These are phyloP conservation scores for Cynaeus angustus DNA, from an alignment of 2,888 invertebrate species.

Conservation along the genomic window DNA sequence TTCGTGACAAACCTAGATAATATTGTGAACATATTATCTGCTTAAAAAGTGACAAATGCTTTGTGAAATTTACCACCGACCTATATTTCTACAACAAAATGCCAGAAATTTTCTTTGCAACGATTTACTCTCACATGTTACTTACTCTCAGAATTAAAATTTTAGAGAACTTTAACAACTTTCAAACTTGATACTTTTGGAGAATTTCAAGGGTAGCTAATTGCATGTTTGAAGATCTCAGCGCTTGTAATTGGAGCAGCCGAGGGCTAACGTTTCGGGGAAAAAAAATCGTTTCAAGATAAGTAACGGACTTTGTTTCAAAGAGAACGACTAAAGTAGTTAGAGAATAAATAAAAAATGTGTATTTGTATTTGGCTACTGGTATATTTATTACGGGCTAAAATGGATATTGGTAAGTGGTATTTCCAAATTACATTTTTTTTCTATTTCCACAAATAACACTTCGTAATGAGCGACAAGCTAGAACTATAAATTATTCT, in stretches of 20 bases:
- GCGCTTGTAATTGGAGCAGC: slow-evolving; percentile 9
- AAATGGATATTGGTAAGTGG: not conserved
- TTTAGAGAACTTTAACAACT: not conserved
- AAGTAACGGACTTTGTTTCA: not conserved
- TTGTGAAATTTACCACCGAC: slow-evolving; percentile 3
- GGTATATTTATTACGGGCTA: not conserved
- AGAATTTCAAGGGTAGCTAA: slow-evolving; percentile 2
- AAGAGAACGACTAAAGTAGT: not conserved
- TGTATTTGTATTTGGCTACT: not conserved
- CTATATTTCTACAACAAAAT: too few relatives aligned
- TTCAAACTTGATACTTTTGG: slow-evolving; percentile 10
- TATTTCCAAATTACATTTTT: slow-evolving; percentile 9
- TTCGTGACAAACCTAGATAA: slow-evolving; percentile 40
- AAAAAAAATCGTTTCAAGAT: not conserved
- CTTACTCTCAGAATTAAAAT: too few relatives aligned
- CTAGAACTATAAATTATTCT: slow-evolving; percentile 26
- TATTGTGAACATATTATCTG: slow-evolving; percentile 11
- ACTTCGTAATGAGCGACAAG: slow-evolving; percentile 20
- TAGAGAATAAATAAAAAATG: not conserved
- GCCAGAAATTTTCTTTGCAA: too few relatives aligned
- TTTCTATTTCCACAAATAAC: slow-evolving; percentile 18
- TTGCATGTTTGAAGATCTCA: slow-evolving; percentile 14
- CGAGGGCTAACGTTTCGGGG: slow-evolving; percentile 1
- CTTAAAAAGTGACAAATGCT: slow-evolving; percentile 21
- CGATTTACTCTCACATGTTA: too few relatives aligned